phyloP scores from a whole-genome alignment of 1,140 invertebrate species.

The Centruroides sculpturatus region DNA sequence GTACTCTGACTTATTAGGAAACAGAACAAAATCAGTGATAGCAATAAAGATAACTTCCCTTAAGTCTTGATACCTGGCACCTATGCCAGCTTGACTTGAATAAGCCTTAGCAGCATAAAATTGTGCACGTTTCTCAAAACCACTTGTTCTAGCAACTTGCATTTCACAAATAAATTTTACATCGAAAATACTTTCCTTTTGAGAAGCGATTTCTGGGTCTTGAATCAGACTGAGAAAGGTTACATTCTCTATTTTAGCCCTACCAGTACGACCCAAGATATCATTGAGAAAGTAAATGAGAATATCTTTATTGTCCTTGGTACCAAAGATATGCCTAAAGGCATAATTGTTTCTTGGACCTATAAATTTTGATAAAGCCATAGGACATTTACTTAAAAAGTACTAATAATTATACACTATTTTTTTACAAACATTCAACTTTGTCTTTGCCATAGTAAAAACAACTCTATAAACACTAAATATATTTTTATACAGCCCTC shows the following conservation, averaged over 20 bases:
- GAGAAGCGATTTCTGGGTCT: background rate
- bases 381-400: slow-evolving; percentile 1
- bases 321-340: slow-evolving; percentile 4
- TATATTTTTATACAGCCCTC: too few relatives aligned
- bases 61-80: slow-evolving; percentile 1
- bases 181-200: background rate
- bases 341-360: background rate
- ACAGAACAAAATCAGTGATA: slow-evolving; percentile 3
- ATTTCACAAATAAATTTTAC: background rate
- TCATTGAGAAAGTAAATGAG: slow-evolving; percentile 6
- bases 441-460: too few relatives aligned
- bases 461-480: too few relatives aligned
- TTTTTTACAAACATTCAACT: slow-evolving; percentile 2
- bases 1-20: slow-evolving; percentile 4
- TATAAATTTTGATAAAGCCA: slow-evolving; percentile 5
- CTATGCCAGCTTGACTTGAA: slow-evolving; percentile 3
- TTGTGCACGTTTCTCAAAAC: slow-evolving; percentile 6
- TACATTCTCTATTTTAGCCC: background rate
- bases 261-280: slow-evolving; percentile 1
- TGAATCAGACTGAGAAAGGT: too few relatives aligned
- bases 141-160: slow-evolving; percentile 1
- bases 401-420: slow-evolving; percentile 10
- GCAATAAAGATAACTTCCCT: slow-evolving; percentile 8
- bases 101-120: slow-evolving; percentile 7
- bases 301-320: slow-evolving; percentile 9